phyloP scores from a whole-genome alignment of 2,888 invertebrate species.

The Scaptodrosophila latifasciaeformis region DNA sequence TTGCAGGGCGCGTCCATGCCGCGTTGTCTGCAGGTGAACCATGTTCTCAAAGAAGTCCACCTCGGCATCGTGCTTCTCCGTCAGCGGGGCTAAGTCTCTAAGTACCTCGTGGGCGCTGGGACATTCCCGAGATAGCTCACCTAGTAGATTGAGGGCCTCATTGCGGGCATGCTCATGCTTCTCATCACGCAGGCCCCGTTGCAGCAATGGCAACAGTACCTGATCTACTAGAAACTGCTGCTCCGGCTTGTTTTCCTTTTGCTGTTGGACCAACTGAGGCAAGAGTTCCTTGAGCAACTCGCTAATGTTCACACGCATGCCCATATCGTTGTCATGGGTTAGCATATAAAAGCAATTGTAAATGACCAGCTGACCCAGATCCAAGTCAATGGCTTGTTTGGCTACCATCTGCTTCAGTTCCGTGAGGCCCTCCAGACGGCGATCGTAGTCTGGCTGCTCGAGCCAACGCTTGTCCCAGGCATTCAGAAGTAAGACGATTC shows the following conservation, averaged over 20 bases:
- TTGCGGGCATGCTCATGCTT: conserved; percentile 84
- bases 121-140: conserved; percentile 85
- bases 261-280: conserved; percentile 78
- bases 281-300: conserved; percentile 83
- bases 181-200: conserved; percentile 81
- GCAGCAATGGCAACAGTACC: conserved; percentile 83
- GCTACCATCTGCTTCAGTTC: conserved; percentile 78
- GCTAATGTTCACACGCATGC: conserved; percentile 86
- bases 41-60: conserved; percentile 97
- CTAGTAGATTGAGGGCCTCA: conserved; percentile 87
- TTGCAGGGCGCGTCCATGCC: conserved; percentile 87
- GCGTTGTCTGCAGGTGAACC: conserved; percentile 89
- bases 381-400: conserved; percentile 77
- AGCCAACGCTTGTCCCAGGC: conserved; percentile 90
- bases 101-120: conserved; percentile 82
- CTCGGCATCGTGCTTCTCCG: conserved; percentile 83
- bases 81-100: conserved; percentile 81
- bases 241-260: conserved; percentile 77
- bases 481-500: conserved; percentile 83
- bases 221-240: conserved; percentile 83
- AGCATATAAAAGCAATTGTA: conserved; percentile 89
- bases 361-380: conserved; percentile 83
- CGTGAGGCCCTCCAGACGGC: conserved; percentile 86
- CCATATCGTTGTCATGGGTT: conserved; percentile 87
- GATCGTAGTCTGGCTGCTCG: conserved; percentile 95